Evolutionary conservation across 2,888 invertebrate genomes (phyloP), one percentile per base, ranked within the genome.

Genomic region (Limnephilus lunatus): DNA sequence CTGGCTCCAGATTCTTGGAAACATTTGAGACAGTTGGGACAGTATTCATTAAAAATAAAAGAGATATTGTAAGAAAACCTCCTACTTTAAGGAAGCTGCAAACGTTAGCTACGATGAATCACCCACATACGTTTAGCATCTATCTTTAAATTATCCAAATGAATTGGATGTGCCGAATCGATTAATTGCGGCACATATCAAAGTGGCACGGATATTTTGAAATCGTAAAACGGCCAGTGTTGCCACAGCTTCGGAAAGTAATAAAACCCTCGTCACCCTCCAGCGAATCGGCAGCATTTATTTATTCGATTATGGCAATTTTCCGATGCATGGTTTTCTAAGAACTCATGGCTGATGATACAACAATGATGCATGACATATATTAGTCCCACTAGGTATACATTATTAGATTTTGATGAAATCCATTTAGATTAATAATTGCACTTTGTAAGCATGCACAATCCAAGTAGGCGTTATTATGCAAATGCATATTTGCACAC

Each of bases 141-240:
- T 68, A 68, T 68, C 68, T 68, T 68, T 68, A 68, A n/a, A 86
- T 86, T 44, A 86, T 86, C 35, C 48, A 86, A 86, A 86, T 44
- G 44, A 15, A 81, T 35, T 89, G 44, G 81, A 81, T 81, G 89
- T 31, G 89, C 32, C 81, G 44, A 39, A 81, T 89, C 89, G 89
- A 89, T 89, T 89, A 89, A 39, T 68, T 31, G 81, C 39, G 19
- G 86, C 30, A 44, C 35, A 80, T 32, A 88, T 68, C 80, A 80
- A 89, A 89, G 89, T 89, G 30, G 89, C 81, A 89, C 89, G 89
- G 89, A 89, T 39, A 39, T 89, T 39, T 39, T n/a, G 81, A 81
- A 81, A 89, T 81, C 68, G 44, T 44, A 39, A 81, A 68, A 68
- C 68, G 68, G 68, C 68, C 81, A 68, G 89, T 81, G 89, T 81